Conservation (phyloP, 2,888 invertebrate species). For the Sinodicranocentrus sp. region DNA sequence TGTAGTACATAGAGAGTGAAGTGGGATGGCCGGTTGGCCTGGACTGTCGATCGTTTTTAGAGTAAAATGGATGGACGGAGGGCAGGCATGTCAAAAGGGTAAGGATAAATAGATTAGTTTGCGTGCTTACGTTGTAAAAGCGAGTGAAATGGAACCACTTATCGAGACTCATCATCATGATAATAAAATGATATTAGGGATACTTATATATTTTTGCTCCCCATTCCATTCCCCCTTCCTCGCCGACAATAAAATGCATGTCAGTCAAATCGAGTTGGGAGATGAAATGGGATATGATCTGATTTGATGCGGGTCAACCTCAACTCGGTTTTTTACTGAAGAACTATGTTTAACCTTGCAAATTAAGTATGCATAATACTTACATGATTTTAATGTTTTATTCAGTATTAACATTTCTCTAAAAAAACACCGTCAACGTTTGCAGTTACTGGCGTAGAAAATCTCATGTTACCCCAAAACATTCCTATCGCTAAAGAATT, state of each 20-base stretch:
- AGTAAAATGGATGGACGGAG: slow-evolving; percentile 35
- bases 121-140: slow-evolving; percentile 46
- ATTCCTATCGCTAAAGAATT: no score
- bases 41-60: neutral
- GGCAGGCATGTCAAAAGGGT: slow-evolving; percentile 63
- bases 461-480: slow-evolving; percentile 31
- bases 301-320: no score
- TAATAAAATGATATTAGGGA: slow-evolving; percentile 59
- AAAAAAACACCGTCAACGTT: no score
- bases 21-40: neutral
- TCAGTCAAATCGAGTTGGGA: slow-evolving; percentile 58
- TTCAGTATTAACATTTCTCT: no score
- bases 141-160: slow-evolving; percentile 65
- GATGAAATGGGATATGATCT: no score
- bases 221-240: slow-evolving; percentile 38
- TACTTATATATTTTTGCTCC: slow-evolving; percentile 24
- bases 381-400: no score
- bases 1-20: no score
- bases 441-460: no score
- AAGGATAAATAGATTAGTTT: slow-evolving; percentile 65
- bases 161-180: slow-evolving; percentile 55
- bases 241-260: slow-evolving; percentile 53
- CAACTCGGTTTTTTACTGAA: no score
- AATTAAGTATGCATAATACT: no score
- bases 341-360: no score